Evolutionary conservation across 2,797 vertebrate species (phyloP).

Genomic region (Iguana delicatissima): DNA sequence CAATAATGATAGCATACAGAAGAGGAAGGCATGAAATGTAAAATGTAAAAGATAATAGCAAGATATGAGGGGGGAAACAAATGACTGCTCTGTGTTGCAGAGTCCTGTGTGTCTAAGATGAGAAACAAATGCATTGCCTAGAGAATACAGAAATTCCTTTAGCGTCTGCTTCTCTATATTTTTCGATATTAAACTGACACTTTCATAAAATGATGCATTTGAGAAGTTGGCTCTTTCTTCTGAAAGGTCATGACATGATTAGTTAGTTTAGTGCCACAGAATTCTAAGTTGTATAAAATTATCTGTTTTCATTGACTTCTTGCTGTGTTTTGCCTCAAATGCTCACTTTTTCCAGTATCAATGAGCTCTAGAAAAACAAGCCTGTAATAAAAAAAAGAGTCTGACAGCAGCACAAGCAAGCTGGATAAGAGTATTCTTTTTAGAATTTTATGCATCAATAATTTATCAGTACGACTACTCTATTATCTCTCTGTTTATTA

Average conservation of each 20-base stretch:
- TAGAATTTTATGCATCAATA: too few relatives aligned
- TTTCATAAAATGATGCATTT: constrained; percentile 10
- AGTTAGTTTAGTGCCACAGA: neutral
- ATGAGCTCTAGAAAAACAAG: neutral
- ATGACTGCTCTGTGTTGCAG: neutral
- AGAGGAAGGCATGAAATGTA: constrained; percentile 19
- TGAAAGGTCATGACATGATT: neutral
- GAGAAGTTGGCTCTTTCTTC: neutral
- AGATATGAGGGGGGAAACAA: constrained; percentile 21
- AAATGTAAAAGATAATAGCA: neutral
- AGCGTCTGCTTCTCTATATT: neutral
- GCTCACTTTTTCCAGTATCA: neutral
- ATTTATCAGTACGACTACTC: too few relatives aligned
- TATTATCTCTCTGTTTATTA: too few relatives aligned
- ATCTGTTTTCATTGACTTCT: neutral
- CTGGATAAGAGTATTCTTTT: neutral
- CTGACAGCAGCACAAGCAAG: neutral
- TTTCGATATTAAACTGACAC: neutral
- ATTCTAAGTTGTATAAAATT: neutral
- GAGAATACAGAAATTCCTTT: constrained; percentile 22
- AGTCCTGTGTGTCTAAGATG: neutral
- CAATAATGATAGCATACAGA: constrained; percentile 36
- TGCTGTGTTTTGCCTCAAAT: neutral
- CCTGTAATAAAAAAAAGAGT: neutral
- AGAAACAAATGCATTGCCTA: constrained; percentile 20